A percentile compares a stretch with the other conserved stretches of the same genome.
Evolutionary conservation across 2,888 invertebrate genomes (phyloP).

Genomic region (Girardia tigrina): DNA sequence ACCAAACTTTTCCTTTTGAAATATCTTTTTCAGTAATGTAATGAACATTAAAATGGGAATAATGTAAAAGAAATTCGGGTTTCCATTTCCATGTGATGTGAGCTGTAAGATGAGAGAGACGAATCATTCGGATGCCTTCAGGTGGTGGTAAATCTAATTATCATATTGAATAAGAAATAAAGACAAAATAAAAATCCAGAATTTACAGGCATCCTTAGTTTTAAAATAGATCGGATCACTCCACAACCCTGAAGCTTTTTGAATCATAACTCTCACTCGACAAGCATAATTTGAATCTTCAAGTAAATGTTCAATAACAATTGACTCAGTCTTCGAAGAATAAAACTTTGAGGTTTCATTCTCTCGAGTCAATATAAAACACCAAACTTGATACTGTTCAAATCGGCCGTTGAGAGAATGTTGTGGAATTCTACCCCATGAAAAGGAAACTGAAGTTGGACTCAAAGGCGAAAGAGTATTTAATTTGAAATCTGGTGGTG

Average conservation of each 20-base stretch:
- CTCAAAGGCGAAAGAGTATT: not conserved
- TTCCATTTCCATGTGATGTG: not conserved
- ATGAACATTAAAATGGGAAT: not conserved
- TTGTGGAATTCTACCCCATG: not conserved
- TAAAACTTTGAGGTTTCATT: not conserved
- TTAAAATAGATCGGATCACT: conserved; percentile 1
- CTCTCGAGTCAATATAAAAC: not conserved
- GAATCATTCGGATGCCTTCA: not conserved
- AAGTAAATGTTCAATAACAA: not conserved
- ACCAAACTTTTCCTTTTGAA: not conserved
- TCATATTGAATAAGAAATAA: too few relatives aligned
- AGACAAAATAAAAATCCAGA: too few relatives aligned
- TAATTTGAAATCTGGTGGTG: not conserved
- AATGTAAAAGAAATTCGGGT: not conserved
- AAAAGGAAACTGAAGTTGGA: not conserved
- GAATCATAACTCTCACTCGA: not conserved
- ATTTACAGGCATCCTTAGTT: not conserved
- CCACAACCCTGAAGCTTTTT: not conserved
- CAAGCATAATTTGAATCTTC: conserved; percentile 15
- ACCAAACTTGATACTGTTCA: not conserved
- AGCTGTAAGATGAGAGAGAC: not conserved
- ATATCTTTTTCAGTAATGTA: not conserved
- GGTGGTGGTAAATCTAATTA: not conserved
- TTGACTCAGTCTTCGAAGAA: not conserved
- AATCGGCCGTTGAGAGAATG: conserved; percentile 1